phyloP scores from a whole-genome alignment of 2,888 invertebrate genomes.

The Bugulina stolonifera region DNA sequence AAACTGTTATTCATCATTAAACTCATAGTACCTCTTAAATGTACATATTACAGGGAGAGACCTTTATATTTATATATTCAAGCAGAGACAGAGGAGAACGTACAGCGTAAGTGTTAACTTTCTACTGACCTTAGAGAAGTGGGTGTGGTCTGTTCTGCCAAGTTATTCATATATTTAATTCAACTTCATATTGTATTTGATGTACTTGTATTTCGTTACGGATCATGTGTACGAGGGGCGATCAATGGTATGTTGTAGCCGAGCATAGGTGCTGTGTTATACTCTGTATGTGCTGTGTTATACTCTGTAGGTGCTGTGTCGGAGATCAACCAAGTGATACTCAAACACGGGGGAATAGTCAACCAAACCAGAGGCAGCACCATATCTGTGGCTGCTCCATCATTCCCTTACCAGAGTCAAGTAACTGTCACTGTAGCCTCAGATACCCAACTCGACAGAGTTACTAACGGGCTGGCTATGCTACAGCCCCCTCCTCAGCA shows the following conservation, averaged over 20 bases:
- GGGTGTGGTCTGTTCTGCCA: too few relatives aligned
- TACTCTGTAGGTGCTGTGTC: background rate
- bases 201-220: too few relatives aligned
- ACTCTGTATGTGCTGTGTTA: too few relatives aligned
- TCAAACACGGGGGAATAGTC: conserved; percentile 17
- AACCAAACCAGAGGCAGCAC: conserved; percentile 25
- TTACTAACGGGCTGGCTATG: background rate
- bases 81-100: conserved; percentile 57
- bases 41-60: conserved; percentile 52
- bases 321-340: conserved; percentile 20
- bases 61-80: conserved; percentile 60
- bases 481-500: background rate
- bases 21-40: background rate
- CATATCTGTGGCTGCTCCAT: conserved; percentile 17
- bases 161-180: too few relatives aligned
- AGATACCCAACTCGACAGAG: background rate
- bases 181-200: too few relatives aligned
- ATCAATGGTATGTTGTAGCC: too few relatives aligned
- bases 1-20: too few relatives aligned
- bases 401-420: background rate
- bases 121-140: too few relatives aligned
- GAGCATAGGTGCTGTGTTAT: too few relatives aligned
- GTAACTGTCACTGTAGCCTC: background rate
- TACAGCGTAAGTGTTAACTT: conserved; percentile 49
- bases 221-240: too few relatives aligned